Evolutionary conservation across 2,113 vertebrate species (phyloP).

Genomic region (Solenodon paradoxus): DNA sequence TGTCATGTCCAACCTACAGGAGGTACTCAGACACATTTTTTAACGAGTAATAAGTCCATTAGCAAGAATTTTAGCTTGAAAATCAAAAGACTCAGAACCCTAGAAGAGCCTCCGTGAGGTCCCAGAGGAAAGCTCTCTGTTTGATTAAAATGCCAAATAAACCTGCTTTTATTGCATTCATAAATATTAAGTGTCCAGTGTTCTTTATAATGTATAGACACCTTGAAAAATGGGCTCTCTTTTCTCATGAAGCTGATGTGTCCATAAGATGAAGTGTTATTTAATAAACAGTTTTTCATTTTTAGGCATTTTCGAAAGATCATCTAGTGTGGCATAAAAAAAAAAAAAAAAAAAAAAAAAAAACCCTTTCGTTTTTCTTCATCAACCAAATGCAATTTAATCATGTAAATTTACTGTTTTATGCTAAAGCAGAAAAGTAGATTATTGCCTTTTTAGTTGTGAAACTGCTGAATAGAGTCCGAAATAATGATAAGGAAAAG

Average conservation of each 20-base stretch:
- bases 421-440: slow-evolving; percentile 29
- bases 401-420: background rate
- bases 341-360: too few species aligned
- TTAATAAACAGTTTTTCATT: slow-evolving; percentile 58
- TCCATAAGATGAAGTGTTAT: slow-evolving; percentile 40
- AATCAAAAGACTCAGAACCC: background rate
- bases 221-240: slow-evolving; percentile 33
- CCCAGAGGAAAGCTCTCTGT: background rate
- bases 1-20: background rate
- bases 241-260: slow-evolving; percentile 7
- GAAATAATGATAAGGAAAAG: background rate
- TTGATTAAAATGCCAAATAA: slow-evolving; percentile 60
- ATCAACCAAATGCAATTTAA: background rate
- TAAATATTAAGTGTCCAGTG: slow-evolving; percentile 44
- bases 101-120: background rate
- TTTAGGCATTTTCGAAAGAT: slow-evolving; percentile 11
- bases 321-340: background rate
- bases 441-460: slow-evolving; percentile 30
- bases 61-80: background rate
- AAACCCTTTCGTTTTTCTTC: background rate
- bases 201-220: slow-evolving; percentile 26
- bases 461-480: background rate
- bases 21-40: background rate
- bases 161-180: slow-evolving; percentile 30
- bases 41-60: background rate